phyloP scores from a whole-genome alignment of 1,140 invertebrate species.

The Drosophila teissieri region DNA sequence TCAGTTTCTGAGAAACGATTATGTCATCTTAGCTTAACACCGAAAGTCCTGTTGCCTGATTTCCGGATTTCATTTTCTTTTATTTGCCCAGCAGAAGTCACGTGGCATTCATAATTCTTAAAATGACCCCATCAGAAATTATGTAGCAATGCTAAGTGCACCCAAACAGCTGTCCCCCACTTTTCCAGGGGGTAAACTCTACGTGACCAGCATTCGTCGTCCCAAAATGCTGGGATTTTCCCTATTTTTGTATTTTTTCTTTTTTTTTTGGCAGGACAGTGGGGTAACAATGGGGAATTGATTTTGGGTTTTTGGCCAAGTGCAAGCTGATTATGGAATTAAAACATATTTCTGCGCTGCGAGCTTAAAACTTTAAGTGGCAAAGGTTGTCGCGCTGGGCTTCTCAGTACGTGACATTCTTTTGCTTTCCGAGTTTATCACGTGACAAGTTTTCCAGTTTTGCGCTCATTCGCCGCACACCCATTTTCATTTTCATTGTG shows the following conservation, averaged over 20 bases:
- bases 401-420: constrained; percentile 67
- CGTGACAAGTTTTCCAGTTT: constrained; percentile 63
- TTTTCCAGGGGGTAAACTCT: constrained; percentile 21
- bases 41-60: constrained; percentile 16
- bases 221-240: constrained; percentile 56
- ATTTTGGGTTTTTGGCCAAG: constrained; percentile 62
- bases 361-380: constrained; percentile 79
- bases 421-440: constrained; percentile 70
- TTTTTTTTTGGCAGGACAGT: constrained; percentile 8
- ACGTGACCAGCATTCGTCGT: constrained; percentile 74
- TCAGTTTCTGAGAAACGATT: background rate
- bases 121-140: constrained; percentile 80
- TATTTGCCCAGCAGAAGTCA: constrained; percentile 78
- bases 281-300: constrained; percentile 70
- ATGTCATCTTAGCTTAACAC: background rate
- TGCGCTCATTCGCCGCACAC: constrained; percentile 27
- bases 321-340: constrained; percentile 79
- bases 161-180: constrained; percentile 61
- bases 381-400: constrained; percentile 69
- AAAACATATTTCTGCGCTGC: constrained; percentile 73
- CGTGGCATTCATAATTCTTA: constrained; percentile 85
- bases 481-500: constrained; percentile 60
- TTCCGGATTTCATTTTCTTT: constrained; percentile 17
- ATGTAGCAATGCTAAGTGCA: constrained; percentile 82
- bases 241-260: background rate